Evolutionary conservation across 1,140 invertebrate genomes (phyloP).

Genomic region (Asbolus verrucosus): DNA sequence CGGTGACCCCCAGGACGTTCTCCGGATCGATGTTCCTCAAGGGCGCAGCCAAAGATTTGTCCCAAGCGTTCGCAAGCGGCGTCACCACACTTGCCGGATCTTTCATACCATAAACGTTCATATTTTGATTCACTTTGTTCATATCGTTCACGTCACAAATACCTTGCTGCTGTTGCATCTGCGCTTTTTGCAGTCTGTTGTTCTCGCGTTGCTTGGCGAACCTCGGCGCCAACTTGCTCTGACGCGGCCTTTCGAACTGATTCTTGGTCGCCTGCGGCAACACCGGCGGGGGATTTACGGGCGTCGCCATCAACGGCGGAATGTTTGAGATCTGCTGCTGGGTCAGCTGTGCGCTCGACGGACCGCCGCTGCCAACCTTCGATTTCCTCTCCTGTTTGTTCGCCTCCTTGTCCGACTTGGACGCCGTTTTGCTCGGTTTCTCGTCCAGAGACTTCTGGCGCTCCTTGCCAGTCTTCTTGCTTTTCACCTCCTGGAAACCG

Average conservation of each 20-base stretch:
- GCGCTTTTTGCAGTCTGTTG: constrained; percentile 66
- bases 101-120: constrained; percentile 64
- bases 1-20: constrained; percentile 62
- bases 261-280: constrained; percentile 64
- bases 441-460: constrained; percentile 66
- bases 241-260: constrained; percentile 72
- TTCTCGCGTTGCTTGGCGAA: constrained; percentile 81
- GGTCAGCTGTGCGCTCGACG: constrained; percentile 64
- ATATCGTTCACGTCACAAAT: constrained; percentile 65
- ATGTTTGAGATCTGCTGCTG: constrained; percentile 69
- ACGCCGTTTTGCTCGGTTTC: constrained; percentile 68
- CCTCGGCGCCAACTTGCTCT: constrained; percentile 77
- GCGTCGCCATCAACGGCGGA: constrained; percentile 67
- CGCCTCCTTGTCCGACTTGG: constrained; percentile 65
- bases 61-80: constrained; percentile 85
- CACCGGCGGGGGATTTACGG: constrained; percentile 66
- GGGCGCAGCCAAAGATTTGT: constrained; percentile 81
- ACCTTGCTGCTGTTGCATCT: constrained; percentile 64
- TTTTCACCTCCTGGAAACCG: constrained; percentile 89
- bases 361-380: constrained; percentile 32
- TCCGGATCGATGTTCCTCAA: constrained; percentile 65
- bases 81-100: constrained; percentile 69
- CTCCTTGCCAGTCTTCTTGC: constrained; percentile 81
- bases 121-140: constrained; percentile 64
- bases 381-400: constrained; percentile 54